Percentiles rank a stretch among this genome's conserved stretches.
These are phyloP conservation scores for Heliconius himera DNA, from an alignment of 1,140 invertebrate genomes.

Conservation along the genomic window DNA sequence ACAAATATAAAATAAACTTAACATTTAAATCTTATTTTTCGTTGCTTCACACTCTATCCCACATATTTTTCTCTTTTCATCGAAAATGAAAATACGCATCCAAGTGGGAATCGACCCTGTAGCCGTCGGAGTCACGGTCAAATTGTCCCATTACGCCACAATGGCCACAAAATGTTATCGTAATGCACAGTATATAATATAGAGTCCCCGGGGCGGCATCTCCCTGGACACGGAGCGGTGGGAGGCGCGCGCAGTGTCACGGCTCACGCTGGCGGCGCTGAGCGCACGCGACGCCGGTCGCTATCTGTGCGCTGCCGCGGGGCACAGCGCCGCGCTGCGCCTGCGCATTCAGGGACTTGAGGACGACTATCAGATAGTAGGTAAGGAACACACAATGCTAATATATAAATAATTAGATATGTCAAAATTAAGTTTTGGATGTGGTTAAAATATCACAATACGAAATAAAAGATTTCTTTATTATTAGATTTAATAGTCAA, in stretches of 20 bases:
- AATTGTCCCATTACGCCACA: too few relatives aligned
- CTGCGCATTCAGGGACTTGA: slow-evolving; percentile 26
- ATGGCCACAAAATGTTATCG: too few relatives aligned
- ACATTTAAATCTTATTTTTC: too few relatives aligned
- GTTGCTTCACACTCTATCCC: too few relatives aligned
- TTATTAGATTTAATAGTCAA: too few relatives aligned
- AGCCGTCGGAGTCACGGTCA: too few relatives aligned
- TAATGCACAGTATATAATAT: background rate
- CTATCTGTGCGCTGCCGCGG: slow-evolving; percentile 58
- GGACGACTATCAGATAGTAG: slow-evolving; percentile 15
- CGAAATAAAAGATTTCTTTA: background rate
- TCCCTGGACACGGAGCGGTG: slow-evolving; percentile 71
- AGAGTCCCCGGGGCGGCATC: slow-evolving; percentile 65
- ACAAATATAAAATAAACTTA: too few relatives aligned
- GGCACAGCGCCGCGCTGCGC: slow-evolving; percentile 33
- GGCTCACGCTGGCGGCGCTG: slow-evolving; percentile 64
- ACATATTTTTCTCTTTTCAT: too few relatives aligned
- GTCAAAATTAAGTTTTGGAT: background rate
- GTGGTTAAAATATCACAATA: background rate
- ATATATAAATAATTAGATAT: too few relatives aligned
- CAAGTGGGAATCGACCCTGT: too few relatives aligned
- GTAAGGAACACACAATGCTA: slow-evolving; percentile 9
- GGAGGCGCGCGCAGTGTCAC: slow-evolving; percentile 55
- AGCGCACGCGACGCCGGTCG: slow-evolving; percentile 54
- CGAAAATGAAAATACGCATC: too few relatives aligned